A percentile compares a stretch with the other conserved stretches of the same genome.
These are phyloP conservation scores for Pseudolycoriella hygida DNA, from an alignment of 2,888 invertebrate genomes.

Conservation along the genomic window DNA sequence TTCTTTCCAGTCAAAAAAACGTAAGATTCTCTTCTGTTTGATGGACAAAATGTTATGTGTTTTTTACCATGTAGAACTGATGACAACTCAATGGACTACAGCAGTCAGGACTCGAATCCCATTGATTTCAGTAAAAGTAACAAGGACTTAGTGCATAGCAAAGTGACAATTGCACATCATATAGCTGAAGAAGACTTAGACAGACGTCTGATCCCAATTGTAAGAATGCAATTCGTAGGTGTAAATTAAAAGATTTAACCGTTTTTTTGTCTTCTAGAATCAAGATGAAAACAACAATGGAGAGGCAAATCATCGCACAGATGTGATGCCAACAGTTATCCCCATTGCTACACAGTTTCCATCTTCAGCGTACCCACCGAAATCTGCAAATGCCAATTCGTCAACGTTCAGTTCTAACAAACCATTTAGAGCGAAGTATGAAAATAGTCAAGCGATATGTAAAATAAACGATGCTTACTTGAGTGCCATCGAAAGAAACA, in stretches of 20 bases:
- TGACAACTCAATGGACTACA: conserved; percentile 24
- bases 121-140: conserved; percentile 32
- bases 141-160: neutral
- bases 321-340: neutral
- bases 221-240: neutral
- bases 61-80: too few relatives aligned
- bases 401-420: neutral
- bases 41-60: too few relatives aligned
- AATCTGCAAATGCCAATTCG: neutral
- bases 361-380: neutral
- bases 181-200: neutral
- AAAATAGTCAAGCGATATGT: neutral
- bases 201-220: neutral
- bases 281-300: conserved; percentile 26
- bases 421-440: neutral
- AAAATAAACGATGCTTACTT: neutral
- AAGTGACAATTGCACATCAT: neutral
- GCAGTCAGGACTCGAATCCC: conserved; percentile 29
- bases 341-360: neutral
- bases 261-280: neutral
- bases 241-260: neutral
- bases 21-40: neutral
- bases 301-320: conserved; percentile 13
- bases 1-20: neutral
- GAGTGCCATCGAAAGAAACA: neutral